These are phyloP conservation scores for Gryllus bimaculatus DNA, from an alignment of 1,140 invertebrate genomes.

Conservation along the genomic window DNA sequence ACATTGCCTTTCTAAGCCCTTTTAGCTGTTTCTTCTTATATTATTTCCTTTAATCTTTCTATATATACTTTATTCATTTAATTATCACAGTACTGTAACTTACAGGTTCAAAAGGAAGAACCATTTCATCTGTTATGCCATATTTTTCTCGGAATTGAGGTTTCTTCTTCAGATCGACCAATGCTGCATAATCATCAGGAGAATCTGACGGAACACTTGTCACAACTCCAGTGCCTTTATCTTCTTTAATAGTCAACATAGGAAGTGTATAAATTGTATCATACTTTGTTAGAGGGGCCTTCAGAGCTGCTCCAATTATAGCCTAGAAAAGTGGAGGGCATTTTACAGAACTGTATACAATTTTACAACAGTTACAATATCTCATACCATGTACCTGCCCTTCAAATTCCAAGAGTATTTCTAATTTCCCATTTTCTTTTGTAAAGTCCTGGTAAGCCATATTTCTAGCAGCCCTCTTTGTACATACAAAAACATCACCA, in stretches of 20 bases:
- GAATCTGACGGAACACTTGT: constrained; percentile 98
- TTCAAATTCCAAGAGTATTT: constrained; percentile 55
- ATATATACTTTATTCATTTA: too few species aligned
- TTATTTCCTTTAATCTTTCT: too few species aligned
- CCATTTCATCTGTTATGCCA: constrained; percentile 86
- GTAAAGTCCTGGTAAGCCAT: constrained; percentile 95
- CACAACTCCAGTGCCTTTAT: constrained; percentile 96
- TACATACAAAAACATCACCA: constrained; percentile 80
- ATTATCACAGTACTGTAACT: constrained; percentile 27
- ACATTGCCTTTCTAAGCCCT: too few species aligned
- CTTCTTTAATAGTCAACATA: constrained; percentile 96
- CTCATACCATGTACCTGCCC: constrained; percentile 46
- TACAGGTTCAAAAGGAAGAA: constrained; percentile 70
- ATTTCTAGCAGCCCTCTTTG: constrained; percentile 78
- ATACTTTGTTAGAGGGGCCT: constrained; percentile 74
- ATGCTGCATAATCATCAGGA: constrained; percentile 95
- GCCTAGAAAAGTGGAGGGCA: constrained; percentile 36
- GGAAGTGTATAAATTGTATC: constrained; percentile 86
- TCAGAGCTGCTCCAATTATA: constrained; percentile 68
- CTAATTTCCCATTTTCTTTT: constrained; percentile 64
- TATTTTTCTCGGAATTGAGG: constrained; percentile 88
- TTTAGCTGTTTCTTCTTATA: too few species aligned
- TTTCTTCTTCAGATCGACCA: constrained; percentile 94
- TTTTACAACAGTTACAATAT: not conserved
- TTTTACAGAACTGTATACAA: not conserved